Evolutionary conservation across 1,140 invertebrate species (phyloP), one percentile per base, ranked within the genome.

Genomic region (Phthorimaea operculella): DNA sequence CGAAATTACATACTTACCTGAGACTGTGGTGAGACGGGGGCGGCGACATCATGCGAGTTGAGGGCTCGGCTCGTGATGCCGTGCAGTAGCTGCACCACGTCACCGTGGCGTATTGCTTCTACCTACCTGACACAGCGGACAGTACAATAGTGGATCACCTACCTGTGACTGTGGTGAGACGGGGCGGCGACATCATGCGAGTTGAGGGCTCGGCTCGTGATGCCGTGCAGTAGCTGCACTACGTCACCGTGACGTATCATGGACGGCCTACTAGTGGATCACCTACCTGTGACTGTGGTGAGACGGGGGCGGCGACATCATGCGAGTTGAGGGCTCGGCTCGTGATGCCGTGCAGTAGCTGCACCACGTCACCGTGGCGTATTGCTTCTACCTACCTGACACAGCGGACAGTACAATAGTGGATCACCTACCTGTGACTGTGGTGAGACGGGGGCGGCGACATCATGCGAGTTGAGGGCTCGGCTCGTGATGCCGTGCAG

Each of bases 121-220:
- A n/a, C n/a, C n/a, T n/a, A n/a, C n/a, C n/a, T n/a, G n/a, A n/a
- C n/a, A n/a, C n/a, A n/a, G n/a, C n/a, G n/a, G n/a, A n/a, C n/a
- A n/a, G n/a, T n/a, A n/a, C n/a, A n/a, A n/a, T n/a, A n/a, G n/a
- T n/a, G n/a, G n/a, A n/a, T n/a, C n/a, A n/a, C n/a, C n/a, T 68
- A 88, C 90, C 80, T 96, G 95, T 72, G 95, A 93, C 67, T 97
- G 94, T 1, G 97, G 96, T 2, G 94, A 95, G 84, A 97, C 90
- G 97, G 93, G 0, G 96, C 96, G n/a, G 97, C 97, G 4, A 99
- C 97, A 85, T 99, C 97, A 79, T 99, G 97, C 8, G 96, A 96
- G 79, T 98, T 98, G 1, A 98, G 85, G 3, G 94, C 93, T 14
- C 96, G 85, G 63, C 94, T 95, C 0, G 95, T 96, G 54, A 98